Evolutionary conservation across 2,888 invertebrate genomes (phyloP).

Genomic region (Girardia tigrina): DNA sequence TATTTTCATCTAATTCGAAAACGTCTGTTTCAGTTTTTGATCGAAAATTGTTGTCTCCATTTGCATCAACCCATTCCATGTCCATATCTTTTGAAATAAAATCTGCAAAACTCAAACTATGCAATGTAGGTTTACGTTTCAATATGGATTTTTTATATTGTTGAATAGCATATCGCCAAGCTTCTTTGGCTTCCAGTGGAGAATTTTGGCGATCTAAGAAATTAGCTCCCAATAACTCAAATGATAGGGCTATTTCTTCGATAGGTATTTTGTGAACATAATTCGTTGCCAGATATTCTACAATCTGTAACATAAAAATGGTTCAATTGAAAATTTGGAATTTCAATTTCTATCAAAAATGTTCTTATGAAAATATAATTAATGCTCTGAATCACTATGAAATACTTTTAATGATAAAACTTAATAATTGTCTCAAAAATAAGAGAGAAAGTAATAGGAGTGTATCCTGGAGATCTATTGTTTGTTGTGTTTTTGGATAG

Average conservation of each 20-base stretch:
- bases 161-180: slow-evolving; percentile 21
- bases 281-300: slow-evolving; percentile 20
- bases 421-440: too few relatives aligned
- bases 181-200: background rate
- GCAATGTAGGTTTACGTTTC: slow-evolving; percentile 7
- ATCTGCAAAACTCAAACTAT: background rate
- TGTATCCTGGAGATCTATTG: too few relatives aligned
- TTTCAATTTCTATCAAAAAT: too few relatives aligned
- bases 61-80: background rate
- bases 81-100: background rate
- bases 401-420: too few relatives aligned
- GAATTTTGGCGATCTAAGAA: slow-evolving; percentile 10
- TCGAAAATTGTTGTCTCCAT: background rate
- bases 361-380: too few relatives aligned
- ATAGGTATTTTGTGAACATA: slow-evolving; percentile 20
- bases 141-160: background rate
- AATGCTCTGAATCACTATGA: too few relatives aligned
- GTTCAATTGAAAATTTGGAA: too few relatives aligned
- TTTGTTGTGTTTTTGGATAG: too few relatives aligned
- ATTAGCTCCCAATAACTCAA: slow-evolving; percentile 28
- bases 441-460: too few relatives aligned
- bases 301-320: slow-evolving; percentile 29
- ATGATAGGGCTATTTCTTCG: slow-evolving; percentile 25
- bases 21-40: background rate
- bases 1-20: too few relatives aligned